Conservation (phyloP, 2,113 vertebrate species). For the Alligator sinensis region DNA sequence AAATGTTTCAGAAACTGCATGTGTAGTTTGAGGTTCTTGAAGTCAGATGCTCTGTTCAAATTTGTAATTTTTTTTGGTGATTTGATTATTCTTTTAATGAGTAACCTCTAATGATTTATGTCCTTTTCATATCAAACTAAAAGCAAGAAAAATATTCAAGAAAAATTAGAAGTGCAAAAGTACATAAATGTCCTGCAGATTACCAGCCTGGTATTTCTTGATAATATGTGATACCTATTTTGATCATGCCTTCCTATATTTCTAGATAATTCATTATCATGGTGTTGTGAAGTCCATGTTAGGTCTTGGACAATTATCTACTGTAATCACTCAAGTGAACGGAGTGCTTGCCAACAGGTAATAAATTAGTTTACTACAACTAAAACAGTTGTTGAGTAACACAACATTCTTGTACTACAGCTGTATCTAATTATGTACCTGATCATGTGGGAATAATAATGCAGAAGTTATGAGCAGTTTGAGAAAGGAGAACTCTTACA, state of each 20-base stretch:
- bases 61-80: not conserved
- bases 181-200: not conserved
- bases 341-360: slow-evolving; percentile 95
- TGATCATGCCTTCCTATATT: slow-evolving; percentile 6
- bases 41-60: not conserved
- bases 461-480: not conserved
- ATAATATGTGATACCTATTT: not conserved
- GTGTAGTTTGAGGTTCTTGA: not conserved
- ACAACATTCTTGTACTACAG: not conserved
- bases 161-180: not conserved
- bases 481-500: not conserved
- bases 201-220: not conserved
- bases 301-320: slow-evolving; percentile 95
- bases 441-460: not conserved
- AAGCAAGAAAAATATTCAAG: not conserved
- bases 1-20: not conserved
- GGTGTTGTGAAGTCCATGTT: slow-evolving; percentile 97
- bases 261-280: slow-evolving; percentile 94
- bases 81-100: not conserved
- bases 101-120: not conserved
- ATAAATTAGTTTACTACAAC: not conserved
- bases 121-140: not conserved
- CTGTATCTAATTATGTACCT: not conserved
- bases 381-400: not conserved
- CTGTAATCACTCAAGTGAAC: slow-evolving; percentile 96